phyloP scores from a whole-genome alignment of 2,797 vertebrate species.

The Gymnothorax reevesii region DNA sequence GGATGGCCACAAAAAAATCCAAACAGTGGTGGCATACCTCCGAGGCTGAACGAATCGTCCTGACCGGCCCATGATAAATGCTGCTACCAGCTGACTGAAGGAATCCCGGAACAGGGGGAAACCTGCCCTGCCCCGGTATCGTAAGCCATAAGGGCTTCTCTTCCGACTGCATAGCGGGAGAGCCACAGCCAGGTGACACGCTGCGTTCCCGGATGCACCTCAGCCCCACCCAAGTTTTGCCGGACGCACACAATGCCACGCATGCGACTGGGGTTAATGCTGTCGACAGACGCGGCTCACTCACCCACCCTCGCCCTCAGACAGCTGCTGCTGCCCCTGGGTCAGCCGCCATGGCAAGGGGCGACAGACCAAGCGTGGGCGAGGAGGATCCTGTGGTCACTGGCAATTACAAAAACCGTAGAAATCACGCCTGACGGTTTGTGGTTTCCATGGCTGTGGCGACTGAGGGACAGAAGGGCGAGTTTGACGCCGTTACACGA shows the following conservation, averaged over 20 bases:
- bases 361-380: not conserved
- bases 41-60: constrained; percentile 9
- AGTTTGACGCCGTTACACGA: not conserved
- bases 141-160: not conserved
- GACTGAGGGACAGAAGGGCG: too few relatives aligned
- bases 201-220: not conserved
- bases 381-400: not conserved
- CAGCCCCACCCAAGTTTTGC: not conserved
- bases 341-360: not conserved
- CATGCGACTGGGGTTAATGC: not conserved
- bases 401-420: not conserved
- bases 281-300: constrained; percentile 9
- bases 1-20: not conserved
- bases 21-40: not conserved
- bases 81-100: constrained; percentile 18
- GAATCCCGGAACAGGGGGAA: not conserved
- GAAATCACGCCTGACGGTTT: not conserved
- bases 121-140: not conserved
- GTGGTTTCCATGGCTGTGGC: not conserved
- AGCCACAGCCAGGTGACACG: not conserved
- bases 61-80: constrained; percentile 24
- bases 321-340: constrained; percentile 7
- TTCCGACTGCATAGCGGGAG: not conserved
- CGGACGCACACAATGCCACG: not conserved
- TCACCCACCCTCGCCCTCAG: not conserved